Evolutionary conservation across 2,797 vertebrate species (phyloP).

Genomic region (Tenualosa ilisha): DNA sequence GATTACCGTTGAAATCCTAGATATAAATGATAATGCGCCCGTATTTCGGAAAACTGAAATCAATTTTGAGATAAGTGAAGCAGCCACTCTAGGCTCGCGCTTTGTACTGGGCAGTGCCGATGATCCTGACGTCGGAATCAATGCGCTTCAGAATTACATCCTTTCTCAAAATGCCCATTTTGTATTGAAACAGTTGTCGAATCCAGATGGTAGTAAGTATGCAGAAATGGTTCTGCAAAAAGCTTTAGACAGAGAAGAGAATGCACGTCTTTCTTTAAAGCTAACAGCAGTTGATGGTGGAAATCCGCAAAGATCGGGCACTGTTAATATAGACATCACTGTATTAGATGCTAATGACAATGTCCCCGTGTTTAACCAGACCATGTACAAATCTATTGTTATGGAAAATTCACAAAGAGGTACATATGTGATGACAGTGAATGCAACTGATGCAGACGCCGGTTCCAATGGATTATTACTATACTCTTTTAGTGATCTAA

Average conservation of each 20-base stretch:
- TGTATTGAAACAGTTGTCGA: constrained; percentile 39
- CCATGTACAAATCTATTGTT: constrained; percentile 39
- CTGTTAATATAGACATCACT: constrained; percentile 49
- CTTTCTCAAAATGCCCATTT: constrained; percentile 47
- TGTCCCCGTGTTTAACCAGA: constrained; percentile 44
- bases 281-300: constrained; percentile 59
- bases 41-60: constrained; percentile 42
- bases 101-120: constrained; percentile 45
- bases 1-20: constrained; percentile 43
- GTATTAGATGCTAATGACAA: constrained; percentile 51
- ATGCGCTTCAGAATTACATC: constrained; percentile 50
- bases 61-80: constrained; percentile 53
- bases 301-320: constrained; percentile 54
- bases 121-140: constrained; percentile 51
- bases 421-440: constrained; percentile 38
- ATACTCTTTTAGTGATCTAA: constrained; percentile 51
- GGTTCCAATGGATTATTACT: constrained; percentile 34
- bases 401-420: constrained; percentile 44
- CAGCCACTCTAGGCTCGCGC: neutral
- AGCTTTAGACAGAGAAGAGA: constrained; percentile 45
- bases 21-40: constrained; percentile 54
- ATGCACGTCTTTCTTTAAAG: constrained; percentile 48
- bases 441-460: constrained; percentile 45
- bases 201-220: constrained; percentile 45
- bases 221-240: constrained; percentile 55